Percentiles rank a stretch among this genome's conserved stretches.
Conservation (phyloP, 2,113 vertebrate genomes). For the Phasianus colchicus region DNA sequence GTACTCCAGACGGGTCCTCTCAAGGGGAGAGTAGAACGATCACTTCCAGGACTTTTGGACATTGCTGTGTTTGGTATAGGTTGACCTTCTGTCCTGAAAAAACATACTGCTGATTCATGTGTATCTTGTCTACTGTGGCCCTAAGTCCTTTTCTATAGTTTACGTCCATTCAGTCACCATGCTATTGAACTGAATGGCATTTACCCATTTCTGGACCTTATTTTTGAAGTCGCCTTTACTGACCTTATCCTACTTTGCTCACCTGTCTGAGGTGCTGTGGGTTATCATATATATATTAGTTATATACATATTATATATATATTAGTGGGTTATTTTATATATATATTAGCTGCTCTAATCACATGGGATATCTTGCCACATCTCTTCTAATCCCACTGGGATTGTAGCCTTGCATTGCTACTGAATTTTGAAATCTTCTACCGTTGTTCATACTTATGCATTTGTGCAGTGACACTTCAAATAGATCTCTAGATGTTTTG, state of each 20-base stretch:
- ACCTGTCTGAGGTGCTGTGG: neutral
- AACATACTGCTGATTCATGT: neutral
- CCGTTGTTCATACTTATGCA: neutral
- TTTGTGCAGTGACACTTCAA: neutral
- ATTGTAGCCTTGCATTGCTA: neutral
- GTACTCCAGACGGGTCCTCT: no score
- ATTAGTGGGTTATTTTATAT: no score
- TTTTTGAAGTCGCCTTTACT: neutral
- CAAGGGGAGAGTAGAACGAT: neutral
- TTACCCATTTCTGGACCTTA: neutral
- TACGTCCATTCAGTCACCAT: neutral
- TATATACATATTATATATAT: no score
- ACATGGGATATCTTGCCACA: neutral
- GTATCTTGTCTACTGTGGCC: neutral
- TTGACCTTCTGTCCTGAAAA: neutral
- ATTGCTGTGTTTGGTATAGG: neutral
- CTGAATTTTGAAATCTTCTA: neutral
- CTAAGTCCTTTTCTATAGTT: neutral
- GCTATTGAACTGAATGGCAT: neutral
- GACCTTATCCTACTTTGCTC: neutral
- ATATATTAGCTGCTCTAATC: neutral
- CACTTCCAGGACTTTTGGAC: neutral
- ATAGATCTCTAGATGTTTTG: fast-evolving
- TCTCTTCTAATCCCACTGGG: neutral
- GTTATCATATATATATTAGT: no score